Percentiles rank a stretch among this genome's conserved stretches.
Conservation (phyloP, 2,797 vertebrate genomes). For the Acanthornis magna region DNA sequence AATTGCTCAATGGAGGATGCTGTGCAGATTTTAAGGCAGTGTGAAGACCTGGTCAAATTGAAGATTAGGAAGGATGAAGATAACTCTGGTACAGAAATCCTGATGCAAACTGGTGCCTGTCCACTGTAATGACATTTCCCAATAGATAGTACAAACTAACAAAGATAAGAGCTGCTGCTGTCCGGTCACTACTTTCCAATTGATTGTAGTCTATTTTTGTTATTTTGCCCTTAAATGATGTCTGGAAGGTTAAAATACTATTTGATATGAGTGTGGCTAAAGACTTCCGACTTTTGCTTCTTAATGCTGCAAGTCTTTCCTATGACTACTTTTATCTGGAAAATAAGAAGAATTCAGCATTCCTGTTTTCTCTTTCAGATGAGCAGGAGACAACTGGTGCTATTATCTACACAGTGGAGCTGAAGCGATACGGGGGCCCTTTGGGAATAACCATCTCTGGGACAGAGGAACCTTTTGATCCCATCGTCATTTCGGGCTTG, state of each 20-base stretch:
- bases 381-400: slow-evolving; percentile 96
- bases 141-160: slow-evolving; percentile 14
- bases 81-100: slow-evolving; percentile 87
- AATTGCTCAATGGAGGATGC: slow-evolving; percentile 93
- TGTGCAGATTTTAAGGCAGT: slow-evolving; percentile 92
- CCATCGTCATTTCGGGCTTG: slow-evolving; percentile 93
- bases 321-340: neutral
- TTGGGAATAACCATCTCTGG: slow-evolving; percentile 98
- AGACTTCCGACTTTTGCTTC: neutral
- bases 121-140: slow-evolving; percentile 50
- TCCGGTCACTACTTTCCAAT: neutral
- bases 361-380: slow-evolving; percentile 76
- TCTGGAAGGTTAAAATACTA: slow-evolving; percentile 22
- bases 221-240: slow-evolving; percentile 37
- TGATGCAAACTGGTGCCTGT: slow-evolving; percentile 35
- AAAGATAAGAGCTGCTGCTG: slow-evolving; percentile 31
- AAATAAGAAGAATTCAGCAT: neutral
- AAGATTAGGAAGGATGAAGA: slow-evolving; percentile 98
- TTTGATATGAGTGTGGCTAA: neutral
- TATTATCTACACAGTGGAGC: slow-evolving; percentile 96
- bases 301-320: neutral
- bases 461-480: slow-evolving; percentile 97
- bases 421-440: slow-evolving; percentile 93
- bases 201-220: slow-evolving; percentile 40
- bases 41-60: slow-evolving; percentile 94